Conservation (phyloP, 2,888 invertebrate species). For the Prosapia bicincta region DNA sequence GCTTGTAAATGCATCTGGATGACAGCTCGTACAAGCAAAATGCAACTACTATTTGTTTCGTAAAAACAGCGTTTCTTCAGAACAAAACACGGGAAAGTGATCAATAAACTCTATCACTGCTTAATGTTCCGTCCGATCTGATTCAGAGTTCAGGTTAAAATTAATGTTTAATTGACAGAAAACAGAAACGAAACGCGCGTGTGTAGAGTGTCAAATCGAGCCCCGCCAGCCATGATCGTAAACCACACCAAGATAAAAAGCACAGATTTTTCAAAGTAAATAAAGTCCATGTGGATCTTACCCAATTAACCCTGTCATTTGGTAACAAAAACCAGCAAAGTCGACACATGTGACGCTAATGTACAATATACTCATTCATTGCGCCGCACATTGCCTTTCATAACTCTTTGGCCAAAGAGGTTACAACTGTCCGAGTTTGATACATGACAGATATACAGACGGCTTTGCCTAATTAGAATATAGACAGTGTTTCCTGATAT, state of each 20-base stretch:
- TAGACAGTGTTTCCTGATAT: no score
- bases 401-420: not conserved
- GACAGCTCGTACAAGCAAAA: no score
- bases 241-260: not conserved
- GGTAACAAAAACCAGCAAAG: not conserved
- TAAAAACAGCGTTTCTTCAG: no score
- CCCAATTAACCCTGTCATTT: not conserved
- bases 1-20: no score
- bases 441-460: not conserved
- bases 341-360: not conserved
- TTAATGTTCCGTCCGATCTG: no score
- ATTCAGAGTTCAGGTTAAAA: no score
- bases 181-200: not conserved
- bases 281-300: not conserved
- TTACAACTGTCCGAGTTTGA: not conserved
- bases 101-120: no score
- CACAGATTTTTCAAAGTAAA: not conserved
- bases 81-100: no score
- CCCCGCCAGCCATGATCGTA: not conserved
- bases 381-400: not conserved
- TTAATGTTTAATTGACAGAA: not conserved
- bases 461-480: no score
- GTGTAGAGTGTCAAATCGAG: not conserved
- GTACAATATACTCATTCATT: not conserved
- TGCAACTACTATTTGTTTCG: no score